Conservation (phyloP, 2,113 vertebrate genomes). For the Egretta garzetta region DNA sequence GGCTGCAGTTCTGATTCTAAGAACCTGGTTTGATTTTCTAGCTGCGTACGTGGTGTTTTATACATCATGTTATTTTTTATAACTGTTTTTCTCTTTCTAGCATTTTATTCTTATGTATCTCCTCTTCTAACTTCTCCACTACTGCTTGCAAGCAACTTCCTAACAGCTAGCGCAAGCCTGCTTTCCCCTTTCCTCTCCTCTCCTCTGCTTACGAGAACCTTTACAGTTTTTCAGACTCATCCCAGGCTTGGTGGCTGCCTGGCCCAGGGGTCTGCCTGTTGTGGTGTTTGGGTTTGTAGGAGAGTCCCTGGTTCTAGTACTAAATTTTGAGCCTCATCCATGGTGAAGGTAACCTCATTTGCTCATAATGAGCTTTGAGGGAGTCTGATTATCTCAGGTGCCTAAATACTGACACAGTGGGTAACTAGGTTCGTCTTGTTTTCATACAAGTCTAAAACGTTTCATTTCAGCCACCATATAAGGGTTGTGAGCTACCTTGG, state of each 20-base stretch:
- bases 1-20: background rate
- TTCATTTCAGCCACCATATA: background rate
- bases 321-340: background rate
- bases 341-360: background rate
- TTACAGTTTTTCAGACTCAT: background rate
- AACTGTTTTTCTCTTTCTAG: background rate
- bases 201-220: background rate
- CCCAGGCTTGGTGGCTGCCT: background rate
- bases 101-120: background rate
- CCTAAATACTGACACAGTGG: background rate
- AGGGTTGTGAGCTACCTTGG: background rate
- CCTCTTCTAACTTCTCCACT: background rate
- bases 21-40: background rate
- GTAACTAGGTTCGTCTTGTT: background rate
- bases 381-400: background rate
- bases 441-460: background rate
- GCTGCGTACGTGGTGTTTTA: background rate
- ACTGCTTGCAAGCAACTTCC: background rate
- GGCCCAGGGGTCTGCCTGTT: background rate
- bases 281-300: background rate
- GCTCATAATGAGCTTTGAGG: background rate
- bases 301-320: background rate
- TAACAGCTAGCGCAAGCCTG: background rate
- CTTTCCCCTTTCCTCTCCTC: background rate
- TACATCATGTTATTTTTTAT: background rate